Evolutionary conservation across 2,888 invertebrate species (phyloP).

Genomic region (Trissolcus brochymenae): DNA sequence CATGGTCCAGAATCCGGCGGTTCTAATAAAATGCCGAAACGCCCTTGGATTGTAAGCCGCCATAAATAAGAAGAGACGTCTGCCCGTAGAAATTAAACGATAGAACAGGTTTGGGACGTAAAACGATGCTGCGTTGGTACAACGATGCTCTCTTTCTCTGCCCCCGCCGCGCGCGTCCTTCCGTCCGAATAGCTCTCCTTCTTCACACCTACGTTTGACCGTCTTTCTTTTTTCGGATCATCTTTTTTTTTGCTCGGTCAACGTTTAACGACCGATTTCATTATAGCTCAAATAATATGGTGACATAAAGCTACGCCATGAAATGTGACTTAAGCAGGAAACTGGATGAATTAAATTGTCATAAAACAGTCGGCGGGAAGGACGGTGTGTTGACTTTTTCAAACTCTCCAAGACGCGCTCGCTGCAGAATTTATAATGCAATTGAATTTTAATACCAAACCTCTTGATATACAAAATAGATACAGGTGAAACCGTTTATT

Average conservation of each 20-base stretch:
- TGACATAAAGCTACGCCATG: conserved; percentile 53
- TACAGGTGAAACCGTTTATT: conserved; percentile 43
- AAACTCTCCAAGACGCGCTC: conserved; percentile 20
- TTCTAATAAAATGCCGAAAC: conserved; percentile 72
- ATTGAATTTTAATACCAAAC: conserved; percentile 50
- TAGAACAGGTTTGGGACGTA: conserved; percentile 71
- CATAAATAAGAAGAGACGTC: conserved; percentile 73
- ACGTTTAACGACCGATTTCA: conserved; percentile 68
- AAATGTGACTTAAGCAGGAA: conserved; percentile 53
- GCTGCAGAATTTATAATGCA: conserved; percentile 50
- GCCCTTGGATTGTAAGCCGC: conserved; percentile 66
- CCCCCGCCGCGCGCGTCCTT: conserved; percentile 41
- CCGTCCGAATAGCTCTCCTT: conserved; percentile 39
- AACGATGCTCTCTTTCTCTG: conserved; percentile 56
- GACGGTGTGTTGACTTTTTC: conserved; percentile 40
- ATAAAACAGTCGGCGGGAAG: conserved; percentile 48
- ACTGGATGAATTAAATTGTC: conserved; percentile 58
- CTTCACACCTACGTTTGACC: conserved; percentile 57
- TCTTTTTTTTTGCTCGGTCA: conserved; percentile 57
- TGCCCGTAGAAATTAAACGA: conserved; percentile 74
- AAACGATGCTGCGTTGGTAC: conserved; percentile 61
- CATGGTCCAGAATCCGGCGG: conserved; percentile 67
- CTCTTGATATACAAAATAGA: conserved; percentile 41
- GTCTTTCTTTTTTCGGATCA: conserved; percentile 43
- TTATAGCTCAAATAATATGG: conserved; percentile 63